Base-by-base conservation (phyloP, 35 echinoderm and acorn worm genomes). In the Lytechinus variegatus region DNA sequence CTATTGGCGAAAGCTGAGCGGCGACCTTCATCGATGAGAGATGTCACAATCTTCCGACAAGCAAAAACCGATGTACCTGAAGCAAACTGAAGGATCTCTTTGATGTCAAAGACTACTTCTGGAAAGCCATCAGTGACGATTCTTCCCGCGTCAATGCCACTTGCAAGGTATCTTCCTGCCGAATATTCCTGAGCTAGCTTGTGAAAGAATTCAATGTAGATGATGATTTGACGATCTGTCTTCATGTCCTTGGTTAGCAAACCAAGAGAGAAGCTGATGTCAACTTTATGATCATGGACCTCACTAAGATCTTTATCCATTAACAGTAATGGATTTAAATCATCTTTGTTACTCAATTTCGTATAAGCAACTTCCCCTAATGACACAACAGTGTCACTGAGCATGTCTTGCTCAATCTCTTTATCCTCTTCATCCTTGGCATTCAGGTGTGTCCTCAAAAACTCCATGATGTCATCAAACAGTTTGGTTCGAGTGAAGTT, bases 171-270 rank as follows among this genome's bases (percentile, higher is more conserved):
- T 57, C 54, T 57, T 27, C 52, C 54, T 33, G 91, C 91, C 9
- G 21, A 54, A 54, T 92, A 92, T 16, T 92, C 91, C 52, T 92
- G 91, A 12, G 16, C 91, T 33, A 92, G 27, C n/a, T 54, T 92
- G 44, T 92, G 91, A 52, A 92, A 92, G 53, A 53, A 92, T 54
- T 92, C 91, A 92, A 92, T 92, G 27, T 92, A 53, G 57, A 9
- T 60, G 57, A 58, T 13, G 56, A 9, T 60, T 10, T 10, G 10
- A 60, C 57, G 10, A 60, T 60, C 57, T 12, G 91, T 92, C 27
- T 92, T 92, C 16, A 52, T 92, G 16, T 53, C 9, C 53, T 92
- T 52, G 52, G 91, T 53, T 53, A 92, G n/a, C n/a, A 92, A 11
- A 9, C 91, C 91, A 52, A 92, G 53, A 19, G 29, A 24, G 33